A percentile compares a stretch with the other conserved stretches of the same genome.
Conservation (phyloP, 2,113 vertebrate species). For the Eonycteris spelaea region DNA sequence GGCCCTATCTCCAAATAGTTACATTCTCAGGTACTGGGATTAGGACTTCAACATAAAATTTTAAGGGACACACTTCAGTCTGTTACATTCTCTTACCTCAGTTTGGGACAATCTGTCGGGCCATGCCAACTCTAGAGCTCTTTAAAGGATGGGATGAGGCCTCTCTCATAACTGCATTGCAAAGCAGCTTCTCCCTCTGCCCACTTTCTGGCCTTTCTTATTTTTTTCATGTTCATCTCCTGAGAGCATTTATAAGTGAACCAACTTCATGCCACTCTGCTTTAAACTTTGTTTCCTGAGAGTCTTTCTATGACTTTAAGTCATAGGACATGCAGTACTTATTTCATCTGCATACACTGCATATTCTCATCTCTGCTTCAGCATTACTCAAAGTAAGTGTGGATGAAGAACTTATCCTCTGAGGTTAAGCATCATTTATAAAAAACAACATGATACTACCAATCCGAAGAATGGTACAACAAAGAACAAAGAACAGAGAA, state of each 20-base stretch:
- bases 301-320: not conserved
- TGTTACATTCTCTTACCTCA: not conserved
- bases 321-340: not conserved
- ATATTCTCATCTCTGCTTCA: not conserved
- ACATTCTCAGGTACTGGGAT: not conserved
- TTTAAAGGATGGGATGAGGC: not conserved
- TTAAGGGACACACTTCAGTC: too few species aligned
- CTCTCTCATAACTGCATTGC: too few species aligned
- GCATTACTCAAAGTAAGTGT: not conserved
- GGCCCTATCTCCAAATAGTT: not conserved
- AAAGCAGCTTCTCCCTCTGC: not conserved
- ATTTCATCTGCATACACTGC: not conserved
- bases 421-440: not conserved
- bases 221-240: not conserved
- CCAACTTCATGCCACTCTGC: not conserved
- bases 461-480: not conserved
- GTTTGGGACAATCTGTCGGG: not conserved
- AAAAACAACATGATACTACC: not conserved
- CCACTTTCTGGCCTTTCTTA: not conserved
- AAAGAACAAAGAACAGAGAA: not conserved
- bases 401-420: not conserved
- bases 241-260: not conserved
- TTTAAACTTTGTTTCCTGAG: not conserved
- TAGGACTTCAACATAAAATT: not conserved
- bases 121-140: not conserved